Evolutionary conservation across 2,888 invertebrate species (phyloP).

Genomic region (Coenonympha arcania): DNA sequence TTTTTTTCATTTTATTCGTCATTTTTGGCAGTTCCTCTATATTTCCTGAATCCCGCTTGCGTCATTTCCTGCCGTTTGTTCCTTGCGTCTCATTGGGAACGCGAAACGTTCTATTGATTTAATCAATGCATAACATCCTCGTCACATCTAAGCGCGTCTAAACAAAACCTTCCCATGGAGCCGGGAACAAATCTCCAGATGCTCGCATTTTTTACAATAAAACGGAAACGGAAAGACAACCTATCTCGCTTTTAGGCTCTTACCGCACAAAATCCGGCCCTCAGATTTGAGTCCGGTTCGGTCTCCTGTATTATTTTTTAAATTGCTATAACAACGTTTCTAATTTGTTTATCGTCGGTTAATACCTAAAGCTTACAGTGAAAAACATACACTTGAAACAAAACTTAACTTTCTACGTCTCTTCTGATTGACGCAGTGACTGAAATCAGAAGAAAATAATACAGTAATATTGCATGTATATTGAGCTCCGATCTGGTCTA

Average conservation of each 20-base stretch:
- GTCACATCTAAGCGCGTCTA: constrained; percentile 23
- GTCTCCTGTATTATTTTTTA: neutral
- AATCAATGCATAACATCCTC: constrained; percentile 19
- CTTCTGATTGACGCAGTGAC: too few species aligned
- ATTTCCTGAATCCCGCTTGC: neutral
- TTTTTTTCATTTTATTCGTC: too few species aligned
- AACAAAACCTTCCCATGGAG: constrained; percentile 47
- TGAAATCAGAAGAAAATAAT: too few species aligned
- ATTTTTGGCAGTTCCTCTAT: neutral
- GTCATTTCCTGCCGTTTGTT: constrained; percentile 6
- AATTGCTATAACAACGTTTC: too few species aligned
- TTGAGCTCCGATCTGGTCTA: too few species aligned
- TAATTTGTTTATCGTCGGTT: too few species aligned
- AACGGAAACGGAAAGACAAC: constrained; percentile 70
- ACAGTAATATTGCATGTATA: too few species aligned
- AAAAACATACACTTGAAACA: too few species aligned
- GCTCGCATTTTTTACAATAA: constrained; percentile 51
- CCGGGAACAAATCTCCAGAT: constrained; percentile 46
- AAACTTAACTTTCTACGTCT: too few species aligned
- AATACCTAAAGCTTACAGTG: too few species aligned
- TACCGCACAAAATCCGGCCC: neutral
- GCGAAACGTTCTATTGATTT: constrained; percentile 9
- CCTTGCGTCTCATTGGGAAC: neutral
- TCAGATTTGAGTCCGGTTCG: neutral
- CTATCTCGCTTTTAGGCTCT: constrained; percentile 34